Evolutionary conservation across 2,888 invertebrate species (phyloP).

Genomic region (Campoletis raptor): DNA sequence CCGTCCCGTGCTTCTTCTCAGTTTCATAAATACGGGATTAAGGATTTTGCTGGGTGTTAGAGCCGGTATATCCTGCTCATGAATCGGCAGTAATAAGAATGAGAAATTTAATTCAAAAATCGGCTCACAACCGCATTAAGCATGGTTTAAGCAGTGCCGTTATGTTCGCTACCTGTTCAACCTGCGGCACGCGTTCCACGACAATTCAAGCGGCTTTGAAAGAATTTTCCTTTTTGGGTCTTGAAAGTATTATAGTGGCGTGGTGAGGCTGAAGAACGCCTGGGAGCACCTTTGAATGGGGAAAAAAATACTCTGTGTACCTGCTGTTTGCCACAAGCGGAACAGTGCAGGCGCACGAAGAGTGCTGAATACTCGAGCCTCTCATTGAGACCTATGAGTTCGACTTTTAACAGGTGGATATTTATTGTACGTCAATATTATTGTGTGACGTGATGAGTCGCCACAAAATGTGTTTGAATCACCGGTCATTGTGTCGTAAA

Average conservation of each 20-base stretch:
- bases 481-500: conserved; percentile 29
- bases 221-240: conserved; percentile 49
- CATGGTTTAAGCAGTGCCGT: neutral
- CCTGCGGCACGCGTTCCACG: conserved; percentile 62
- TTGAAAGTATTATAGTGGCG: conserved; percentile 26
- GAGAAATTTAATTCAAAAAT: conserved; percentile 43
- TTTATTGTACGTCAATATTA: conserved; percentile 44
- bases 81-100: conserved; percentile 37
- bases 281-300: conserved; percentile 43
- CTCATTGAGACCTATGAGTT: conserved; percentile 26
- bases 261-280: conserved; percentile 46
- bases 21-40: conserved; percentile 62
- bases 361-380: conserved; percentile 45
- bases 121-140: neutral
- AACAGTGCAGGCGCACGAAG: conserved; percentile 33
- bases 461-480: conserved; percentile 40
- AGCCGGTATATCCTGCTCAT: conserved; percentile 6
- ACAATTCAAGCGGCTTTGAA: conserved; percentile 41
- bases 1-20: conserved; percentile 42
- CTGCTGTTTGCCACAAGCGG: conserved; percentile 51
- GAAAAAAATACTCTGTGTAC: conserved; percentile 41
- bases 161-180: conserved; percentile 44
- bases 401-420: conserved; percentile 64
- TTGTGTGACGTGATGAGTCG: conserved; percentile 40
- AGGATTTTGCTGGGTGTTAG: conserved; percentile 1